phyloP scores from a whole-genome alignment of 2,113 vertebrate species.

The Scophthalmus maximus region DNA sequence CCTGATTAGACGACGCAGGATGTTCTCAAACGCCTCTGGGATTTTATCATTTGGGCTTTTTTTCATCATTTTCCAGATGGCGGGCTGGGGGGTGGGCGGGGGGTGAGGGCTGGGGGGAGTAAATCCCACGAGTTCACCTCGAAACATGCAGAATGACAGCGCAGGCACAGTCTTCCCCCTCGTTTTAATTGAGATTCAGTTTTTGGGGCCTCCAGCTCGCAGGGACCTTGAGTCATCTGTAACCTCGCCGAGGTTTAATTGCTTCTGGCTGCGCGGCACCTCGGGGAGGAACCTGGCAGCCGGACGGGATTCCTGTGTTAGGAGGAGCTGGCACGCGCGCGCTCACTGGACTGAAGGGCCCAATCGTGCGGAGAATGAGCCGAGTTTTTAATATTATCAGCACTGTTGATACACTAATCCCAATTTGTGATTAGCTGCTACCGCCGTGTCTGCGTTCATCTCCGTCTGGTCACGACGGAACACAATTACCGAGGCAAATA shows the following conservation, averaged over 20 bases:
- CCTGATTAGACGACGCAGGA: constrained; percentile 33
- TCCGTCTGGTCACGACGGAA: not conserved
- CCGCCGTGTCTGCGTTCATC: not conserved
- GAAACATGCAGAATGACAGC: constrained; percentile 49
- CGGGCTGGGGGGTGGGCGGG: too few species aligned
- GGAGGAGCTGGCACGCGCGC: too few species aligned
- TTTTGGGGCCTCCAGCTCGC: constrained; percentile 49
- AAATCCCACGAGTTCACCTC: constrained; percentile 28
- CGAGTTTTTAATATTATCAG: too few species aligned
- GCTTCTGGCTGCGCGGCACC: constrained; percentile 61
- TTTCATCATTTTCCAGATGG: constrained; percentile 71
- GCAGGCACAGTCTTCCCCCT: constrained; percentile 24
- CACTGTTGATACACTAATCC: not conserved
- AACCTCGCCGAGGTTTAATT: constrained; percentile 63
- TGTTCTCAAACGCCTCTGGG: constrained; percentile 21
- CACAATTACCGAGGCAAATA: too few species aligned
- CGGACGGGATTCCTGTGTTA: constrained; percentile 50
- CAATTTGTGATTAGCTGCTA: not conserved
- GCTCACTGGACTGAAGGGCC: not conserved
- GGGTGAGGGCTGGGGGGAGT: too few species aligned
- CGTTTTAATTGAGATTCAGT: constrained; percentile 62
- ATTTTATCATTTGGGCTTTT: constrained; percentile 10
- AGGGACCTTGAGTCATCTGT: constrained; percentile 61
- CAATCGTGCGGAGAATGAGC: not conserved
- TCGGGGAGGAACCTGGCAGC: constrained; percentile 56